Evolutionary conservation across 2,888 invertebrate species (phyloP).

Genomic region (Junonia oenone): DNA sequence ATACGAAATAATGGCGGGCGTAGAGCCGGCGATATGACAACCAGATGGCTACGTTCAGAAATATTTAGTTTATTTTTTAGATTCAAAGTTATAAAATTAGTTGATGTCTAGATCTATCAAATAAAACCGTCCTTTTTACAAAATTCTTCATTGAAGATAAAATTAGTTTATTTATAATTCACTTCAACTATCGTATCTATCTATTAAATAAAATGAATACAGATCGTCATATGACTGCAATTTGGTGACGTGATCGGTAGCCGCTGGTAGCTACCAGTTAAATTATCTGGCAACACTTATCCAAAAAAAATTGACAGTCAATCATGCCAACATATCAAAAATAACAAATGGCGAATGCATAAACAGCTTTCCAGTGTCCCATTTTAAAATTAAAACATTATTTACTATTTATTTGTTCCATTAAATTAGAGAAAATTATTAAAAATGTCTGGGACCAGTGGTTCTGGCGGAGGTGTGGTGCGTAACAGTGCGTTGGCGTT

Average conservation of each 20-base stretch:
- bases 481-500: constrained; percentile 61
- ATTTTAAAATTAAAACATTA: background rate
- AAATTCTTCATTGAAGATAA: too few relatives aligned
- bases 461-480: constrained; percentile 49
- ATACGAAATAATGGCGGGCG: constrained; percentile 2
- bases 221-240: background rate
- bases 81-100: too few relatives aligned
- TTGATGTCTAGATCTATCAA: too few relatives aligned
- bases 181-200: background rate
- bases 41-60: background rate
- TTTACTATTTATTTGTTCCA: background rate
- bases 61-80: background rate
- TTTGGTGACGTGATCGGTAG: background rate
- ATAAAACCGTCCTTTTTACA: too few relatives aligned
- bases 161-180: background rate
- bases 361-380: constrained; percentile 5
- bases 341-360: constrained; percentile 15
- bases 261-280: background rate
- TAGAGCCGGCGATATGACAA: background rate
- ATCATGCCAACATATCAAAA: background rate
- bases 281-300: background rate
- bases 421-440: background rate
- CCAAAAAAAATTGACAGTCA: constrained; percentile 1
- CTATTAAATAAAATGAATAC: background rate
- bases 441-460: constrained; percentile 44